These are phyloP conservation scores for Chironomus riparius DNA, from an alignment of 2,888 invertebrate species.

Conservation along the genomic window DNA sequence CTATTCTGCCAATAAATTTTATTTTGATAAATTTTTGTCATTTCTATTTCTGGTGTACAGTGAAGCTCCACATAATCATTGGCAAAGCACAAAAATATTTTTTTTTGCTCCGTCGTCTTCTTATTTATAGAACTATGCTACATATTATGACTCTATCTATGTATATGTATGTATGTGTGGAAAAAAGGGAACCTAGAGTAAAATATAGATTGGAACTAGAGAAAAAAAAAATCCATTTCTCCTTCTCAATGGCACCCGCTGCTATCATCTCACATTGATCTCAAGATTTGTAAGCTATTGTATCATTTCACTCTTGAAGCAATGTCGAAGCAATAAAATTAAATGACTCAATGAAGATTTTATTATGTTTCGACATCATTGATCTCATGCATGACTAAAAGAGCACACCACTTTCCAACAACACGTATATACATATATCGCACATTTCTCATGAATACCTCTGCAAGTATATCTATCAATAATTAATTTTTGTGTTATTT, in stretches of 20 bases:
- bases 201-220: too few relatives aligned
- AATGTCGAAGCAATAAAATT: constrained; percentile 2
- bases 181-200: too few relatives aligned
- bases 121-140: not conserved
- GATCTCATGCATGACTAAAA: not conserved
- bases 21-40: not conserved
- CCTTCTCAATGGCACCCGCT: not conserved
- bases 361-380: constrained; percentile 7
- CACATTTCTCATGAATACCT: not conserved
- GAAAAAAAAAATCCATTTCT: not conserved
- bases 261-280: constrained; percentile 4
- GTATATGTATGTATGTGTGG: too few relatives aligned
- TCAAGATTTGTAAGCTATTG: constrained; percentile 1
- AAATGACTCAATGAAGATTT: constrained; percentile 12
- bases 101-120: not conserved
- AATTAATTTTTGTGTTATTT: not conserved
- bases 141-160: not conserved
- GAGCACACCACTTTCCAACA: not conserved
- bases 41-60: not conserved
- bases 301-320: not conserved
- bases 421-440: not conserved
- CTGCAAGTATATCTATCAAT: not conserved
- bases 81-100: not conserved
- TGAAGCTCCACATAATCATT: not conserved
- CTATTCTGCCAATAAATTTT: constrained; percentile 2